phyloP scores from a whole-genome alignment of 2,888 invertebrate species.

The Eupithecia tripunctaria region DNA sequence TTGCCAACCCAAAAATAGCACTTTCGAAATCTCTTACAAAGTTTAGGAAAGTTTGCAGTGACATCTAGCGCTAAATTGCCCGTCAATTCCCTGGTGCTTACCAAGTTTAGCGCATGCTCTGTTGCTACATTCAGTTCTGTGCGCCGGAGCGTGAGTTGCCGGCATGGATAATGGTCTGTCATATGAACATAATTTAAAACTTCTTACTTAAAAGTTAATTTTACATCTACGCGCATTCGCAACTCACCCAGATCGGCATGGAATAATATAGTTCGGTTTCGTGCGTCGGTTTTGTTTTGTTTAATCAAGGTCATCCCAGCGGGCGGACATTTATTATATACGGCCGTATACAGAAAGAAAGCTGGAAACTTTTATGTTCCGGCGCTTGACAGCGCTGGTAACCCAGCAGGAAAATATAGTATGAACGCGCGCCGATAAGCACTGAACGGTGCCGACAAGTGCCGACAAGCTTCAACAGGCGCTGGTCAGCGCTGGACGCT shows the following conservation, averaged over 20 bases:
- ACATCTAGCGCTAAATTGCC: constrained; percentile 55
- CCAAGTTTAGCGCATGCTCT: constrained; percentile 49
- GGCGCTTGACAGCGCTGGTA: too few relatives aligned
- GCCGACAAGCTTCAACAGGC: too few relatives aligned
- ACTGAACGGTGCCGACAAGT: too few relatives aligned
- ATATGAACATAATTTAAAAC: neutral
- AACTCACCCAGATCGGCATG: neutral
- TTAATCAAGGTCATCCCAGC: too few relatives aligned
- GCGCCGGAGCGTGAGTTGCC: constrained; percentile 53
- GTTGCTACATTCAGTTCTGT: constrained; percentile 16
- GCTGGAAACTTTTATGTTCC: too few relatives aligned
- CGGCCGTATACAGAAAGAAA: too few relatives aligned
- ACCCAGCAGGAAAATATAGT: too few relatives aligned
- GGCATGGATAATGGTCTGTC: neutral
- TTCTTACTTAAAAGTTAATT: neutral
- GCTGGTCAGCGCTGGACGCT: too few relatives aligned
- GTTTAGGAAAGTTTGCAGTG: constrained; percentile 46
- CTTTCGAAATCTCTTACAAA: constrained; percentile 29
- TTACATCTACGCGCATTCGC: neutral
- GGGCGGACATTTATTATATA: too few relatives aligned
- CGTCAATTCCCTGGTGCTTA: constrained; percentile 53
- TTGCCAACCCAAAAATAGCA: constrained; percentile 19
- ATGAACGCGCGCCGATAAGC: too few relatives aligned
- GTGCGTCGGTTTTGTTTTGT: too few relatives aligned
- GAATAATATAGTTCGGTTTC: neutral